Base-by-base conservation (phyloP, 2,113 vertebrate genomes). In the Apteryx mantelli region DNA sequence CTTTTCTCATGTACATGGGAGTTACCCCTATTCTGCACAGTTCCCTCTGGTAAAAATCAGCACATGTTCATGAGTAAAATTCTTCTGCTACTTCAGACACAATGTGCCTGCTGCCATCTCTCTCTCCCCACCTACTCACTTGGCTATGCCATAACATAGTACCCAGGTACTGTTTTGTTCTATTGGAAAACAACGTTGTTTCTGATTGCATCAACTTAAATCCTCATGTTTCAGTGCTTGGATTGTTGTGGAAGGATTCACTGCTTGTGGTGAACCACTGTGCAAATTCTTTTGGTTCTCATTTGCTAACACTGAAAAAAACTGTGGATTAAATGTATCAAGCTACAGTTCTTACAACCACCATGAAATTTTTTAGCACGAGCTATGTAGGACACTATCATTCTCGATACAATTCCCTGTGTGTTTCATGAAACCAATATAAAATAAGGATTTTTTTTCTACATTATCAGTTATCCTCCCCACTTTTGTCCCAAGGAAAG, bases 291-390 rank as follows among this genome's bases (percentile, higher is more conserved):
- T 77, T 80, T 95, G 58, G 24, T 77, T 85, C n/a, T 91, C 84
- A 75, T 95, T 82, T 82, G 61, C 30, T 82, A 89, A 74, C n/a
- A 91, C 24, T 42, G 66, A 79, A 91, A 95, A 26, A 93, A 4
- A 80, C 42, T 19, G 40, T 77, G 42, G n/a, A 80, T 75, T 63
- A 89, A 85, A 80, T 75, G 32, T 63, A 16, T 34, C 25, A 97
- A 44, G 28, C 25, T 91, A 1, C 21, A 66, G 70, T 46, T 82
- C 26, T 75, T 66, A 44, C 7, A 71, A 53, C 30, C 74, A 82
- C 46, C 18, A 3, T 30, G 18, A 93, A 82, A 24, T 7, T 70
- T 88, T 75, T 83, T 60, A 71, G 30, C 68, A 20, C 11, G 64
- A 16, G 22, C 34, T 3, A 1, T 40, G 13, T 28, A 66, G 68